Percentiles rank a stretch among this genome's conserved stretches.
Evolutionary conservation across 2,113 vertebrate species (phyloP).

Genomic region (Podiceps cristatus): DNA sequence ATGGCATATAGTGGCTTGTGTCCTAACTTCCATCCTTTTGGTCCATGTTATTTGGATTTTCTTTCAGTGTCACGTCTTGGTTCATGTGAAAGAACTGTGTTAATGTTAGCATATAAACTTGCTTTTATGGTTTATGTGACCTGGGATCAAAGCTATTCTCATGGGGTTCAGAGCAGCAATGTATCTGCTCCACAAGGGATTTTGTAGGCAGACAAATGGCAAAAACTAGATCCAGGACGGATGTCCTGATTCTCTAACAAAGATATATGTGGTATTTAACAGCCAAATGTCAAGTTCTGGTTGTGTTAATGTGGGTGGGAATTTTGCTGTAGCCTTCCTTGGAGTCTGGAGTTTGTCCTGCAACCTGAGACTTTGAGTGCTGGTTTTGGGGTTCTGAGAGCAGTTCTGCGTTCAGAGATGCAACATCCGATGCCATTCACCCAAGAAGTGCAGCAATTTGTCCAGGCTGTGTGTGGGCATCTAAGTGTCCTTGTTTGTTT

Average conservation of each 20-base stretch:
- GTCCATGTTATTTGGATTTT: neutral
- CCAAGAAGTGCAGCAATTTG: accelerated
- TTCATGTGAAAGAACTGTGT: conserved; percentile 39
- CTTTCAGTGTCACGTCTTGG: neutral
- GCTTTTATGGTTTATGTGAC: neutral
- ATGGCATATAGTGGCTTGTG: neutral
- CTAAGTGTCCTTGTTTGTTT: neutral
- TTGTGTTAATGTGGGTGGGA: neutral
- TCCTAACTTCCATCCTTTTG: neutral
- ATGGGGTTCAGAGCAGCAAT: neutral
- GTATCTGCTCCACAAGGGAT: neutral
- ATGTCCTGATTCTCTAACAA: neutral
- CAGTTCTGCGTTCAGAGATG: neutral
- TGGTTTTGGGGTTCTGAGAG: neutral
- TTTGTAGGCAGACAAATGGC: conserved; percentile 23
- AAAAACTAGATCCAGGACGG: neutral
- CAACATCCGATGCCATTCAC: neutral
- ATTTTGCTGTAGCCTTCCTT: neutral
- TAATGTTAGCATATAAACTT: neutral
- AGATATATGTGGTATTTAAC: neutral
- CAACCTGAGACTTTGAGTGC: neutral
- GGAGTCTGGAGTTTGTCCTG: neutral
- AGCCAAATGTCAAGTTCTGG: neutral
- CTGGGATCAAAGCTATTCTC: conserved; percentile 16
- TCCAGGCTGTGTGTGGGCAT: neutral